Evolutionary conservation across 2,888 invertebrate genomes (phyloP).

Genomic region (Choreutis nemorana): DNA sequence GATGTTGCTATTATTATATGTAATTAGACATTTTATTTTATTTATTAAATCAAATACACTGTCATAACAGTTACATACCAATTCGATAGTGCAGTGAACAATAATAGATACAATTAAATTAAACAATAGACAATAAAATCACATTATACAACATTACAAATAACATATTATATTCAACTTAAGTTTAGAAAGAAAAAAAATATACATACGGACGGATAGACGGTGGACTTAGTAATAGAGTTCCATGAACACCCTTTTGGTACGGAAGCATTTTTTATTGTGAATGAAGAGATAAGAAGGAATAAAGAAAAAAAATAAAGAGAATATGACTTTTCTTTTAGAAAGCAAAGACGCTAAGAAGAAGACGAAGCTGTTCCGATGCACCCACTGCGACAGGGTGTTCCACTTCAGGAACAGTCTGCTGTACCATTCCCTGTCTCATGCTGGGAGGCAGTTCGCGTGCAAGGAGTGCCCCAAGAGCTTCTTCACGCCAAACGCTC

Average conservation of each 20-base stretch:
- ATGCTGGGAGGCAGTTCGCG: conserved; percentile 78
- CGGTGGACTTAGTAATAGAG: no score
- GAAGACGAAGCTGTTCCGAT: conserved; percentile 48
- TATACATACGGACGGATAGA: no score
- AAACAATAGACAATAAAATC: no score
- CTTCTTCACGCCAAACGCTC: conserved; percentile 82
- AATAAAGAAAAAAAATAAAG: neutral
- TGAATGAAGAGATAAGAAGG: conserved; percentile 1
- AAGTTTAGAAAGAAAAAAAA: no score
- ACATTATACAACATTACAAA: no score
- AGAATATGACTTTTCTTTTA: conserved; percentile 5
- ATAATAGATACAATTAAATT: no score
- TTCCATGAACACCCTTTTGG: neutral
- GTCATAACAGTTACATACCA: no score
- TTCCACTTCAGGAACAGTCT: conserved; percentile 86
- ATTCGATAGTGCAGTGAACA: no score
- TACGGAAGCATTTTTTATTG: conserved; percentile 1
- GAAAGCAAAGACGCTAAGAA: conserved; percentile 24
- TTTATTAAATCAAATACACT: no score
- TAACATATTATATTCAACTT: no score
- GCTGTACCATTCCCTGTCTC: conserved; percentile 83
- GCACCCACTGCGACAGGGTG: conserved; percentile 74
- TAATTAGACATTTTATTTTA: no score
- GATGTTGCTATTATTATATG: no score
- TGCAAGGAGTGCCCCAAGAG: conserved; percentile 84